phyloP scores from a whole-genome alignment of 2,113 vertebrate species.

The Brachirus orientalis region DNA sequence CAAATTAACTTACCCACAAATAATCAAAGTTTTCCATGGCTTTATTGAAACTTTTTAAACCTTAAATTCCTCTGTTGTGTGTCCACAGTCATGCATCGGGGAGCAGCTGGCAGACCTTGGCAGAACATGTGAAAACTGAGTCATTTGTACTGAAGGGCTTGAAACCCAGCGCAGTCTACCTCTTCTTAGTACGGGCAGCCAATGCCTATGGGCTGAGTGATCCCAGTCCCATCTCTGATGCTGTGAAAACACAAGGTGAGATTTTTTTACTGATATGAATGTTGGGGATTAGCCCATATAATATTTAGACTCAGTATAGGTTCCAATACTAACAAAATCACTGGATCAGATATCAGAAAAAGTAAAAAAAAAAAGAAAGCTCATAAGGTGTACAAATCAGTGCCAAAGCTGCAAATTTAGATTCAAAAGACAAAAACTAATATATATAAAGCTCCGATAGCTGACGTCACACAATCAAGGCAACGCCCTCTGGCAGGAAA shows the following conservation, averaged over 20 bases:
- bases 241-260: slow-evolving; percentile 97
- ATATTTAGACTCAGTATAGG: no score
- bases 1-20: neutral
- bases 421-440: no score
- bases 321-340: no score
- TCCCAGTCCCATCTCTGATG: slow-evolving; percentile 96
- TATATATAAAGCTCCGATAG: no score
- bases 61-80: slow-evolving; percentile 22
- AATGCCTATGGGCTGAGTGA: slow-evolving; percentile 98
- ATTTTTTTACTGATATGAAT: neutral
- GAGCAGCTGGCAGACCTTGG: slow-evolving; percentile 98
- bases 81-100: slow-evolving; percentile 91
- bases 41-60: slow-evolving; percentile 11
- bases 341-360: no score
- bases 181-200: slow-evolving; percentile 96
- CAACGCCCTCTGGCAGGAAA: no score
- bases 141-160: slow-evolving; percentile 91
- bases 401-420: no score
- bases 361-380: no score
- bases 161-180: slow-evolving; percentile 95
- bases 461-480: no score
- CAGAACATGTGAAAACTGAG: slow-evolving; percentile 95
- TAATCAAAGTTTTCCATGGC: neutral
- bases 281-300: neutral
- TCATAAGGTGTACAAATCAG: no score